These are phyloP conservation scores for Oryzias woworae DNA, from an alignment of 2,113 vertebrate genomes.

Conservation along the genomic window DNA sequence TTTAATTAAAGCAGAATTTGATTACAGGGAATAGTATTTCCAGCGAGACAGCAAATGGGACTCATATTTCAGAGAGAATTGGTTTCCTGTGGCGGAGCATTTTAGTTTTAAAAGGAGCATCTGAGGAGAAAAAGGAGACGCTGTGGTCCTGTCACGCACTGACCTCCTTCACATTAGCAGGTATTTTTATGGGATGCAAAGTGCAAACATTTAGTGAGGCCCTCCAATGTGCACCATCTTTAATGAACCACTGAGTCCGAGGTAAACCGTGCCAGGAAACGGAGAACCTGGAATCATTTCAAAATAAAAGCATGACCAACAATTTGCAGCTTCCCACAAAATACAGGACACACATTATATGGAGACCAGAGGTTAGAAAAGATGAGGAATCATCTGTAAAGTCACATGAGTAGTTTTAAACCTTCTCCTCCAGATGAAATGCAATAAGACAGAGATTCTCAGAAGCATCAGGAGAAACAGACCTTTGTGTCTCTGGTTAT, in stretches of 20 bases:
- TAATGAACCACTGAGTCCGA: conserved; percentile 49
- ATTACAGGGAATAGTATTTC: too few species aligned
- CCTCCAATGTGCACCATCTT: conserved; percentile 50
- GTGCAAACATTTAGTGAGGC: conserved; percentile 63
- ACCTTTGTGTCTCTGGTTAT: conserved; percentile 63
- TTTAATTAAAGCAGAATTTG: too few species aligned
- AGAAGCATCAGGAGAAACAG: conserved; percentile 70
- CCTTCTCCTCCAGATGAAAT: conserved; percentile 57
- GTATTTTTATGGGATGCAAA: conserved; percentile 46
- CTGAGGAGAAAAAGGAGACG: too few species aligned
- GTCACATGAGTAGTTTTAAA: conserved; percentile 58
- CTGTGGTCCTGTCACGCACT: too few species aligned
- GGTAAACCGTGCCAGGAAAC: conserved; percentile 63
- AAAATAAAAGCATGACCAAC: conserved; percentile 58
- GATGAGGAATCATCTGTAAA: conserved; percentile 41
- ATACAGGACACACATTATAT: conserved; percentile 71
- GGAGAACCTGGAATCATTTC: conserved; percentile 28
- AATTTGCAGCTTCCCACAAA: conserved; percentile 68
- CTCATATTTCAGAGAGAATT: too few species aligned
- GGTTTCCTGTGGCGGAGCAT: too few species aligned
- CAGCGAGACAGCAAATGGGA: too few species aligned
- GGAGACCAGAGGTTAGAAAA: conserved; percentile 47
- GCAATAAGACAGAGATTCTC: conserved; percentile 67
- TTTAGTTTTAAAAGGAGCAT: too few species aligned
- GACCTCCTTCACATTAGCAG: conserved; percentile 29